phyloP scores from a whole-genome alignment of 2,113 vertebrate genomes.

The Rhabdornis inornatus region DNA sequence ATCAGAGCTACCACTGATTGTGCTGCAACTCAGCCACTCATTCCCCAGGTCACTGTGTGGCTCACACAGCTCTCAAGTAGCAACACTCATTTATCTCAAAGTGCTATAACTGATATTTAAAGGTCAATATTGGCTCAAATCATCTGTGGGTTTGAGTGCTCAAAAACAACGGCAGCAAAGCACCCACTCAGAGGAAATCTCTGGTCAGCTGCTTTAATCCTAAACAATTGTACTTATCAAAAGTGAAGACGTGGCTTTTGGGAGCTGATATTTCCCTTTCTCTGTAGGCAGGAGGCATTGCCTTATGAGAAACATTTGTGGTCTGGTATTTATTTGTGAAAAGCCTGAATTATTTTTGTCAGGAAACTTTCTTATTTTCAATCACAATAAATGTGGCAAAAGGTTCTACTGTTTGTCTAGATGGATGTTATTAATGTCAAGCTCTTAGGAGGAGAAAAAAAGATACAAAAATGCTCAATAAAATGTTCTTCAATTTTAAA shows the following conservation, averaged over 20 bases:
- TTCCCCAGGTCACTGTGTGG: neutral
- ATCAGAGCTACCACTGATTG: neutral
- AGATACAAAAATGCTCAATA: neutral
- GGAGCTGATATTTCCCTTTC: constrained; percentile 38
- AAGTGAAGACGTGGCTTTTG: neutral
- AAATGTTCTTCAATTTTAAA: neutral
- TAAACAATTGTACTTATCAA: neutral
- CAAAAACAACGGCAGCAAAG: neutral
- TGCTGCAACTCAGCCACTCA: neutral
- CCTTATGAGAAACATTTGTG: neutral
- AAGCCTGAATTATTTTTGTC: neutral
- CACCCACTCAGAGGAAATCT: neutral
- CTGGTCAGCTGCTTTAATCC: constrained; percentile 3
- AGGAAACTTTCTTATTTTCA: neutral
- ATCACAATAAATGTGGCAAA: neutral
- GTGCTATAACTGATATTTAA: constrained; percentile 56
- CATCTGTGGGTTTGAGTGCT: constrained; percentile 1
- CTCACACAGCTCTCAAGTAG: neutral
- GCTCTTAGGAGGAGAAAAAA: neutral
- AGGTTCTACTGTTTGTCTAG: neutral
- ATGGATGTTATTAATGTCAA: neutral
- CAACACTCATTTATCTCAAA: constrained; percentile 35
- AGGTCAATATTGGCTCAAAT: constrained; percentile 55
- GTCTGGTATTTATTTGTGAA: neutral
- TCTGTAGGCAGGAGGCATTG: neutral